These are phyloP conservation scores for Notamacropus eugenii DNA, from an alignment of 2,797 vertebrate species.

Conservation along the genomic window DNA sequence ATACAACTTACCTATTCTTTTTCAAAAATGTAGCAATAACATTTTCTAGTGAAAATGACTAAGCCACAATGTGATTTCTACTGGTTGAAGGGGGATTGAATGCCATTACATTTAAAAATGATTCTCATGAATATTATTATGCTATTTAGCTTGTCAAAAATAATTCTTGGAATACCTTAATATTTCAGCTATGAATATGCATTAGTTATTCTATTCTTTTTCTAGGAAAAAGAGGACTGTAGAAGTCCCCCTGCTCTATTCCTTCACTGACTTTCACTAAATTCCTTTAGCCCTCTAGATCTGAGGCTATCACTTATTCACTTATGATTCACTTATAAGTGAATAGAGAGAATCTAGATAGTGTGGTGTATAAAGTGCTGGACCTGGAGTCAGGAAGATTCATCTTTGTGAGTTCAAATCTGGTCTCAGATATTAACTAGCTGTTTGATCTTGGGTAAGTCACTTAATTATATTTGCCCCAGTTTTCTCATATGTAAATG, in stretches of 20 bases:
- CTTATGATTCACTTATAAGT: background rate
- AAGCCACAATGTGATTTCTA: background rate
- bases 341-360: rapidly evolving
- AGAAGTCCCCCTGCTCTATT: background rate
- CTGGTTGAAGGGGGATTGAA: background rate
- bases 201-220: background rate
- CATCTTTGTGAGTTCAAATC: background rate
- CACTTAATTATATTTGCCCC: background rate
- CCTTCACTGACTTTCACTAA: background rate
- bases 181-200: background rate
- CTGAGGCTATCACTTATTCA: background rate
- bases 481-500: background rate
- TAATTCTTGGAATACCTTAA: background rate
- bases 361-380: background rate
- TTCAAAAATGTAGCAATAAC: background rate
- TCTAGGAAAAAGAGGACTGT: background rate
- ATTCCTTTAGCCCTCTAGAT: background rate
- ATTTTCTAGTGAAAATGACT: background rate
- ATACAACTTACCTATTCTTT: background rate
- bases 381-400: background rate
- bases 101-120: background rate
- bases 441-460: background rate
- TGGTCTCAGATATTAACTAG: background rate
- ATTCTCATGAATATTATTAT: background rate
- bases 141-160: background rate